Base-by-base conservation (phyloP, 2,113 vertebrate species). In the Genyomyrus donnyi region DNA sequence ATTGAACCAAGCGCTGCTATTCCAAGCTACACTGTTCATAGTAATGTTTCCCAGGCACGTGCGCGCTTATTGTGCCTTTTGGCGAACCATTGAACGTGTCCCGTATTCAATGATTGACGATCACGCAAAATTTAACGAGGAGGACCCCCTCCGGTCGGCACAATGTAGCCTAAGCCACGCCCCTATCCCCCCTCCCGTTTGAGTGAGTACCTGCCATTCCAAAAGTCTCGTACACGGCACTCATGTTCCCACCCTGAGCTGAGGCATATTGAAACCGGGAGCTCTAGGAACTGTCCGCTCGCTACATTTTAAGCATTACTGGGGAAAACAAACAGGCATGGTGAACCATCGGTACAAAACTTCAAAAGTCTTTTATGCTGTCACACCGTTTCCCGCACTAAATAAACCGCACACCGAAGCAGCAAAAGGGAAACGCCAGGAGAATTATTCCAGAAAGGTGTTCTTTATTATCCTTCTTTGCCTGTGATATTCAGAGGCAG, bases 321-420 rank as follows among this genome's bases (percentile, higher is more conserved):
- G 11, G 56, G 50, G 49, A 84, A 77, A 39, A 17, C 27, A 56
- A 87, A 70, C 42, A 70, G 19, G 45, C 27, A 46, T 31, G 83
- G 45, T 46, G 58, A 87, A 84, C 15, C 89, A 90, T 66, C 83
- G 39, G 7, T 48, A n/a, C 35, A 11, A n/a, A 58, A 89, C 84
- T 21, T 21, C 19, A 56, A 6, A 56, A 21, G 86, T 85, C 85
- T 84, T 77, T 90, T 90, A 88, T 83, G 27, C 62, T 88, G 88
- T 87, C 62, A 45, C 39, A 27, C 27, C 15, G 27, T 21, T 84
- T 46, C 66, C 17, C 21, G 85, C 35, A 56, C 27, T 42, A 50
- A 74, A 39, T n/a, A 84, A 56, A 56, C 86, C 31, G 27, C n/a
- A 87, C 83, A 21, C 52, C 11, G 83, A 52, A 56, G 50, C n/a